Evolutionary conservation across 2,797 vertebrate species (phyloP), one percentile per base, ranked within the genome.

Genomic region (Rallus crepitans): DNA sequence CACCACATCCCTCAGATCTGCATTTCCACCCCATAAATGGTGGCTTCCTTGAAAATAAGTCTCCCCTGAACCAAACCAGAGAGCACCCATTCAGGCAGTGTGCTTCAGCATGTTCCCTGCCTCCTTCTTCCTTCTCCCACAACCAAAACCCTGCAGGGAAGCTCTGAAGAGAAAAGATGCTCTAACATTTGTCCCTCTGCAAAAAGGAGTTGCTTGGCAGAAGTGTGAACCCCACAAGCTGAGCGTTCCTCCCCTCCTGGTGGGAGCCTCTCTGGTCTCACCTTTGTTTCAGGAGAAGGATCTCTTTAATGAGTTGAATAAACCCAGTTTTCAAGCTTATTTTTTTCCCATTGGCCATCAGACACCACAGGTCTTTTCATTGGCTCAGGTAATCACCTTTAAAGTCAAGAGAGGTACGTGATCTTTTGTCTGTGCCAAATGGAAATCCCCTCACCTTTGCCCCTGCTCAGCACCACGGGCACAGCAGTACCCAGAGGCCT

Each of bases 381-480:
- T 84, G 90, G 90, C 71, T 88, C 27, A 8, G 52, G 56, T 15
- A 87, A 65, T 31, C 0, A 0, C 39, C 69, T 27, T 66, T 66
- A 1, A 83, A 83, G 12, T 63, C 70, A 71, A 66, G 71, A 31
- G 10, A 91, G 15, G 64, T 48, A 90, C 89, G 55, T 7, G 72
- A 93, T 79, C 90, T 71, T 87, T 87, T 75, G 72, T 78, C 66
- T 77, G 75, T 55, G 76, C 90, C 69, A 86, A 81, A 63, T 75
- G 92, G 93, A 97, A 97, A 96, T 92, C 93, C 97, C 96, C 97
- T 81, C 55, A n/a, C n/a, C 19, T 0, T 28, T 47, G 59, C 40
- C 70, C 70, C 73, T 16, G 59, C 70, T 91, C 64, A 66, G 80
- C 39, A 79, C 17, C 45, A 70, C 0, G 0, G 69, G 89, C 85